Conservation (phyloP, 1,140 invertebrate species). For the Papilio dardanus region DNA sequence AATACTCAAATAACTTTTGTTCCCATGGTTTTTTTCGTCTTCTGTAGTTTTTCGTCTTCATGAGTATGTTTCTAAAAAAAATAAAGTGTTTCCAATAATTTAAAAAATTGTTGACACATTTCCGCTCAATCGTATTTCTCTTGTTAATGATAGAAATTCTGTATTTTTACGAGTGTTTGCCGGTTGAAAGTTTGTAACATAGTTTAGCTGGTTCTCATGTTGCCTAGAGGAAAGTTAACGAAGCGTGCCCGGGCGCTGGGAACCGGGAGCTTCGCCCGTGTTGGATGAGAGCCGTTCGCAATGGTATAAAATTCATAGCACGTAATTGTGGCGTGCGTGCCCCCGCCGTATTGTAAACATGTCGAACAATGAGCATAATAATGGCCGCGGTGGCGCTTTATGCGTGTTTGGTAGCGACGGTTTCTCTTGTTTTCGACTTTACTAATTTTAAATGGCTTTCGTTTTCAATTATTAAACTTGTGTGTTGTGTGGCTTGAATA, state of each 20-base stretch:
- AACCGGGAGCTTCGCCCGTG: conserved; percentile 18
- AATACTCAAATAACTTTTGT: no score
- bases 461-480: conserved; percentile 24
- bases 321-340: conserved; percentile 52
- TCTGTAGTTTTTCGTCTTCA: no score
- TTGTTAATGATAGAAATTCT: conserved; percentile 14
- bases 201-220: conserved; percentile 29
- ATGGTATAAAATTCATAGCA: conserved; percentile 51
- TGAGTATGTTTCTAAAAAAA: no score
- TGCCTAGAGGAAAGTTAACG: conserved; percentile 32
- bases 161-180: conserved; percentile 3
- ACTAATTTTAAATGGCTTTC: conserved; percentile 28
- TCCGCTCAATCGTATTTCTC: background rate
- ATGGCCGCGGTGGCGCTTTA: conserved; percentile 4
- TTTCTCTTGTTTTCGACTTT: conserved; percentile 31
- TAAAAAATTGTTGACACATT: background rate
- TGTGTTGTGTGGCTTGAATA: background rate
- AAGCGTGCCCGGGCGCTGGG: conserved; percentile 28
- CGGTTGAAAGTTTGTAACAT: conserved; percentile 19
- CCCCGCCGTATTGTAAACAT: conserved; percentile 47
- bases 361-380: conserved; percentile 37
- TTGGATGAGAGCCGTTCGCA: conserved; percentile 13
- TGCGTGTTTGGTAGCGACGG: conserved; percentile 14
- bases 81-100: background rate
- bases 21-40: background rate